phyloP scores from a whole-genome alignment of 2,888 invertebrate genomes.

The Cyaniris semiargus region DNA sequence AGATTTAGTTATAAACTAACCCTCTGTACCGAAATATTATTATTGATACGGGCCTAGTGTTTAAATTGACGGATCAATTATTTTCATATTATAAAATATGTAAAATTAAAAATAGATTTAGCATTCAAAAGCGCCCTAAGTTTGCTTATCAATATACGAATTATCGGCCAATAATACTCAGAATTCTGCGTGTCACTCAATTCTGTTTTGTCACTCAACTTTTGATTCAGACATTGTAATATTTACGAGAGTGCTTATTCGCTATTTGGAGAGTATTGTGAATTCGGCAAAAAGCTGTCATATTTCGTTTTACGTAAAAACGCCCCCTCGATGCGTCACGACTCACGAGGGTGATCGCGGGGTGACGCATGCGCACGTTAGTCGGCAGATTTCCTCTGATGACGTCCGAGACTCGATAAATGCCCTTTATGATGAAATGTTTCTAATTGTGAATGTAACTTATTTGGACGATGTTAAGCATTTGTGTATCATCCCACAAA shows the following conservation, averaged over 20 bases:
- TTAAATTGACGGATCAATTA: neutral
- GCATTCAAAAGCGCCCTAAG: slow-evolving; percentile 45
- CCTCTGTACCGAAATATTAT: neutral
- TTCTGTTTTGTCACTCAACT: slow-evolving; percentile 60
- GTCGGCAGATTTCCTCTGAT: slow-evolving; percentile 42
- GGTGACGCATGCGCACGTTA: slow-evolving; percentile 42
- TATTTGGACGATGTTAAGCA: no score
- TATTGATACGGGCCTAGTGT: neutral
- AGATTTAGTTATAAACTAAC: neutral
- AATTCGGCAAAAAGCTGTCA: slow-evolving; percentile 65
- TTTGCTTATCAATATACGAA: slow-evolving; percentile 55
- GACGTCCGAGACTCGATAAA: neutral
- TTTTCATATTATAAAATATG: neutral
- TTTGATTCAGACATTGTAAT: slow-evolving; percentile 59
- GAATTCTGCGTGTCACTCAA: slow-evolving; percentile 45
- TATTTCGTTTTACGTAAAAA: slow-evolving; percentile 49
- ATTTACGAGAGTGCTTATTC: slow-evolving; percentile 56
- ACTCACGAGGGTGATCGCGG: slow-evolving; percentile 46
- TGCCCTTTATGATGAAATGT: neutral
- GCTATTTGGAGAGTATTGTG: slow-evolving; percentile 65
- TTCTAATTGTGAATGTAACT: no score
- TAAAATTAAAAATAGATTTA: neutral
- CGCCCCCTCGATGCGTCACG: slow-evolving; percentile 53
- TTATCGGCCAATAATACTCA: slow-evolving; percentile 63
- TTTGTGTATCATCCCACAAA: no score